Conservation (phyloP, 53 echinoderm and acorn worm genomes). For the Holothuria scabra region DNA sequence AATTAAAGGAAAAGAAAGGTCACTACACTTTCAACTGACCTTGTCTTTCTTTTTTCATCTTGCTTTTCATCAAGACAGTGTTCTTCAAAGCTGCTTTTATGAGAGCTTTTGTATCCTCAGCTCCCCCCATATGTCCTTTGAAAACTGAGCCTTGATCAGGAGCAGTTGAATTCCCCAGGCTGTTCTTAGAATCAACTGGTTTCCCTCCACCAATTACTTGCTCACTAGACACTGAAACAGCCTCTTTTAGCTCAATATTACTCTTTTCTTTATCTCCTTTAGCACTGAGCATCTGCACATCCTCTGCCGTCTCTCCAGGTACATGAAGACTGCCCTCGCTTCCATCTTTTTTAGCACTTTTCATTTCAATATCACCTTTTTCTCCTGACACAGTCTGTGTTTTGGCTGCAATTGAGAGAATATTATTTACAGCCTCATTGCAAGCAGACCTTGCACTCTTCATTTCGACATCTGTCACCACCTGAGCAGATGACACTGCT, state of each 20-base stretch:
- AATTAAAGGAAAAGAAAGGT: too few relatives aligned
- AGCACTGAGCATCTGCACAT: constrained; percentile 89
- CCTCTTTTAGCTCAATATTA: background rate
- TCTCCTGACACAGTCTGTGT: background rate
- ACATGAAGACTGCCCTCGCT: constrained; percentile 19
- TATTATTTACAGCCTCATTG: constrained; percentile 54
- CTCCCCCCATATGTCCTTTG: constrained; percentile 10
- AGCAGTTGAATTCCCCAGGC: background rate
- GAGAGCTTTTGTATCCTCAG: constrained; percentile 89
- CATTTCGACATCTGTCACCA: constrained; percentile 71
- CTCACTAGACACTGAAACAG: background rate
- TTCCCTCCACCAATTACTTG: background rate
- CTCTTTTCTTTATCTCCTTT: constrained; percentile 58
- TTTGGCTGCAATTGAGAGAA: constrained; percentile 39
- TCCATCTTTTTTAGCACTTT: constrained; percentile 54
- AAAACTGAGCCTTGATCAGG: constrained; percentile 3
- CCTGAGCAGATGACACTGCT: constrained; percentile 6
- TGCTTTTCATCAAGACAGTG: constrained; percentile 86
- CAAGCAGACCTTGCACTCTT: constrained; percentile 73
- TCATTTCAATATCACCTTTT: constrained; percentile 63
- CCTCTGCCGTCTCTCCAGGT: constrained; percentile 2
- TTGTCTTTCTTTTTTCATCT: constrained; percentile 70
- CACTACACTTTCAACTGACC: constrained; percentile 53
- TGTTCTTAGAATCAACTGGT: background rate
- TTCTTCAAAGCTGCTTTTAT: constrained; percentile 95